Percentiles rank a stretch among this genome's conserved stretches.
phyloP scores from a whole-genome alignment of 2,888 invertebrate species.

The Pteria penguin region DNA sequence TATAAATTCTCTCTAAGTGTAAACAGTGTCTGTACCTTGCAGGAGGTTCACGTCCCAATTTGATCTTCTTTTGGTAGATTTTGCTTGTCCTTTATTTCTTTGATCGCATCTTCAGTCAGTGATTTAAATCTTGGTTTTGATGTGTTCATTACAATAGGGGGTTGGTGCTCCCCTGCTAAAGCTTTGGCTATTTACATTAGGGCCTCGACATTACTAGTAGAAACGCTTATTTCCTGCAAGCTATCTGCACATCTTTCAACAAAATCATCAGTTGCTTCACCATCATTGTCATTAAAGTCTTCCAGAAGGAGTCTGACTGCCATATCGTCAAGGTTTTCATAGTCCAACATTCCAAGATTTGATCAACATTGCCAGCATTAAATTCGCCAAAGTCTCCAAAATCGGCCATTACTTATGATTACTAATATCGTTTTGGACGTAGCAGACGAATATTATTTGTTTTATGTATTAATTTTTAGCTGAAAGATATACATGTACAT shows the following conservation, averaged over 20 bases:
- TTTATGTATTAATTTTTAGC: too few relatives aligned
- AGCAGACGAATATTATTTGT: too few relatives aligned
- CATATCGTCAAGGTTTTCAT: too few relatives aligned
- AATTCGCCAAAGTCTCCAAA: too few relatives aligned
- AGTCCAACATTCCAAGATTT: too few relatives aligned
- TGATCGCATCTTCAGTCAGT: background rate
- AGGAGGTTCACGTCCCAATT: constrained; percentile 11
- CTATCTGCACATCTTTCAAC: background rate
- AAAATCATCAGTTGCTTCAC: background rate
- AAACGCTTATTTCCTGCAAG: background rate
- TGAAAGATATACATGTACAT: too few relatives aligned
- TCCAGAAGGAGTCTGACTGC: background rate
- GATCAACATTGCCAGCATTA: too few relatives aligned
- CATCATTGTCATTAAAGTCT: background rate
- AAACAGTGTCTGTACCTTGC: constrained; percentile 8
- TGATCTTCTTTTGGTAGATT: background rate
- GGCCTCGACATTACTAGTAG: constrained; percentile 2
- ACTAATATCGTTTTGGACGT: too few relatives aligned
- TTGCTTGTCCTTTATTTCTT: background rate
- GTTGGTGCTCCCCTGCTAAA: background rate
- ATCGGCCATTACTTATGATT: too few relatives aligned
- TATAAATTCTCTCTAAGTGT: too few relatives aligned
- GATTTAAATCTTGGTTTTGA: constrained; percentile 7
- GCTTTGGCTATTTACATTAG: background rate
- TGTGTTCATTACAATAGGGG: background rate